phyloP scores from a whole-genome alignment of 2,113 vertebrate genomes.

The Caretta caretta region DNA sequence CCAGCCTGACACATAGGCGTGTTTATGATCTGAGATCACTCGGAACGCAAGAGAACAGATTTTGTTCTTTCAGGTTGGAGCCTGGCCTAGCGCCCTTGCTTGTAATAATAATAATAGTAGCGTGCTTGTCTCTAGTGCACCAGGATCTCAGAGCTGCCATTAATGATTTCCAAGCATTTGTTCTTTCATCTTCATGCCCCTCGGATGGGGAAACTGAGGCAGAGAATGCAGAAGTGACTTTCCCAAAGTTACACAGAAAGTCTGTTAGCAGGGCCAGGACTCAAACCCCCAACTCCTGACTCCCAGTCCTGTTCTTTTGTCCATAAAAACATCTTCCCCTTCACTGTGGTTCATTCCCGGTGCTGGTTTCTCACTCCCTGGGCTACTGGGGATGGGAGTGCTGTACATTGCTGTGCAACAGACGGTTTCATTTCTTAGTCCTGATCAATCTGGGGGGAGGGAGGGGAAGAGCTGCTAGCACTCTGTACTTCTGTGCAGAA shows the following conservation, averaged over 20 bases:
- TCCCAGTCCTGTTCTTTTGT: neutral
- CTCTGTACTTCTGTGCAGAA: neutral
- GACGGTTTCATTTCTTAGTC: neutral
- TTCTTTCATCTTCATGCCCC: neutral
- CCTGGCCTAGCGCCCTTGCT: accelerated
- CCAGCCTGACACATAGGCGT: accelerated
- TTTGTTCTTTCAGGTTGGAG: neutral
- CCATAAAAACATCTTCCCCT: accelerated
- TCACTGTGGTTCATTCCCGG: neutral
- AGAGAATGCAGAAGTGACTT: neutral
- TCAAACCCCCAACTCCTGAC: neutral
- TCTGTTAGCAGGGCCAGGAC: accelerated
- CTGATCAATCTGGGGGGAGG: neutral
- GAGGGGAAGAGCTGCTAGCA: neutral
- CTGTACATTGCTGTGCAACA: neutral
- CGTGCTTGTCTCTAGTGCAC: neutral
- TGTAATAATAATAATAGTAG: neutral
- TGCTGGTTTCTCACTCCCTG: neutral
- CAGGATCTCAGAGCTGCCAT: neutral
- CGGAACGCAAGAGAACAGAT: neutral
- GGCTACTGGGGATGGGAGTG: neutral
- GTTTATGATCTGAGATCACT: neutral
- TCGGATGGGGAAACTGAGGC: neutral
- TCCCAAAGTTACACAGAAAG: neutral
- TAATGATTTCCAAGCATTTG: accelerated